Base-by-base conservation (phyloP, 2,888 invertebrate species). In the Dynastes tityus region DNA sequence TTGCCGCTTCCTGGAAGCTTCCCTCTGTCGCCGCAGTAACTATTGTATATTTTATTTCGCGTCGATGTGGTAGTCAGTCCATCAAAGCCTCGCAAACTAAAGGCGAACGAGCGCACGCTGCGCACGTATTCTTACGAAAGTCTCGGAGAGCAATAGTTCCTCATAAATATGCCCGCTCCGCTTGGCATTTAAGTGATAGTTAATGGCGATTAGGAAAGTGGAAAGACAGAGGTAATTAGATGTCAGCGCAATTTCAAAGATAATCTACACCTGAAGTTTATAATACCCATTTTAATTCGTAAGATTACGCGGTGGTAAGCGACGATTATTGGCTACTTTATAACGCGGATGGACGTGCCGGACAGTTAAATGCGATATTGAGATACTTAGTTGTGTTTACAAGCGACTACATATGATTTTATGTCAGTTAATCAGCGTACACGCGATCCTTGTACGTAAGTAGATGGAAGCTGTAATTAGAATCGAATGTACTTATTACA, bases 151-250 rank as follows among this genome's bases (percentile, higher is more conserved):
- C 8, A 9, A 40, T 16, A 45, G 70, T 53, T 55, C 11, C 32
- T 55, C 71, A 9, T 55, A 55, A 71, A 71, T 32, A 58, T 67
- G n/a, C 71, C 55, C 13, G 29, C 40, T 58, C 13, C 32, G 2
- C 55, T 55, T 58, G 71, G 55, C 71, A 71, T 71, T 71, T 71
- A 71, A 71, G 58, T 51, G 40, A 71, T 71, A 71, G 32, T 58
- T 71, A 55, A 55, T 58, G 71, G 37, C 58, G 55, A 71, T 71
- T 71, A 71, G 71, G 71, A 55, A 71, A 71, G 58, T 71, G 40
- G 40, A 71, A 55, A 71, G 55, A 37, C 55, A 58, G 11, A 55
- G 37, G 55, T 58, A 71, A 71, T 71, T 71, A 71, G 55, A 55
- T 71, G 37, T 71, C 55, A 71, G 37, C 58, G 55, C 58, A 71